These are phyloP conservation scores for Heliconius nattereri DNA, from an alignment of 1,140 invertebrate species.

Conservation along the genomic window DNA sequence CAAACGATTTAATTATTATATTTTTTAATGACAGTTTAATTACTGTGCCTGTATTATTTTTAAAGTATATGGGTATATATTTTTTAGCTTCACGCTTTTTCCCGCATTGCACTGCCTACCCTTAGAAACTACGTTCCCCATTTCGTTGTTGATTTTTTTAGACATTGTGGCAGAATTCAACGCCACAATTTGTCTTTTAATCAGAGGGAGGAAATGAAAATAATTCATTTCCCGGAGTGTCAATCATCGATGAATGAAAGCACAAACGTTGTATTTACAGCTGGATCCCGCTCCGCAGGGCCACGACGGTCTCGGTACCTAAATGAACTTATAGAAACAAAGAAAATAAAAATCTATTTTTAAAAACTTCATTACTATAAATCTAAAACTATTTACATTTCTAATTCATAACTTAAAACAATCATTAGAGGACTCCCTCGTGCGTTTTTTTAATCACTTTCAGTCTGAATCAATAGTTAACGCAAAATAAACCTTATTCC, in stretches of 20 bases:
- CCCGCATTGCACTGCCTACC: background rate
- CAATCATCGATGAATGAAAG: too few relatives aligned
- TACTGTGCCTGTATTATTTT: background rate
- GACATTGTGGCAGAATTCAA: background rate
- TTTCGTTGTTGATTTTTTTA: background rate
- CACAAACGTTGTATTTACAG: too few relatives aligned
- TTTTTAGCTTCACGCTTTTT: background rate
- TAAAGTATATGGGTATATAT: background rate
- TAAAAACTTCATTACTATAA: background rate
- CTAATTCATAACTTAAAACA: constrained; percentile 3
- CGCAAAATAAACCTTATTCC: background rate
- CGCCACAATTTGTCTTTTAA: too few relatives aligned
- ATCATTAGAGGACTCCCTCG: background rate
- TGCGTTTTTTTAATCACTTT: background rate
- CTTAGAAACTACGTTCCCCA: background rate
- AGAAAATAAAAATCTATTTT: background rate
- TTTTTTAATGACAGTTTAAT: too few relatives aligned
- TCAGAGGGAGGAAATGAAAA: background rate
- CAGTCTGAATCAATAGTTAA: background rate
- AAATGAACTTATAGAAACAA: background rate
- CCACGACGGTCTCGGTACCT: background rate
- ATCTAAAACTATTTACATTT: background rate
- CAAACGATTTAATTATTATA: background rate
- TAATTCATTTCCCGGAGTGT: too few relatives aligned
- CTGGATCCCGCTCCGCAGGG: too few relatives aligned